Base-by-base conservation (phyloP, 1,140 invertebrate species). In the Papilio machaon region DNA sequence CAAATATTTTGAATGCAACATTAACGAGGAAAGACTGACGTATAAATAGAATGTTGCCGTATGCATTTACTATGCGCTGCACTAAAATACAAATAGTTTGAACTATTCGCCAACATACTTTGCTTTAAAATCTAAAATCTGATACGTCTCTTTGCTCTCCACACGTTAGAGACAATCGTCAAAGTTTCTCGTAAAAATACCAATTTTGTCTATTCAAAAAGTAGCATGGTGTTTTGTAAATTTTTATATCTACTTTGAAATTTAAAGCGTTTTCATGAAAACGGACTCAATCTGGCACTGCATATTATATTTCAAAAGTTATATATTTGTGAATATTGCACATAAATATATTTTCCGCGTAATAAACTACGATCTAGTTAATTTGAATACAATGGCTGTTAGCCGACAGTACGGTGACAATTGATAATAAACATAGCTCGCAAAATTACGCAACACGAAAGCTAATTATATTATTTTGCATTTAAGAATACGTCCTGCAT, bases 371-470 rank as follows among this genome's bases (percentile, higher is more conserved):
- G 49, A 78, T 78, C 76, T 78, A 60, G 23, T 78, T 78, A 78
- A 78, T 78, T 78, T 78, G 76, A 78, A 78, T 78, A 78, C 76
- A 78, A 78, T 78, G 76, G 35, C 35, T n/a, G 54, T 60, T n/a
- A 19, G 49, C 49, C 76, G 76, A 78, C 49, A 52, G 49, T 17
- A 60, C 76, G 23, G 52, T 78, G 76, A 78, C 76, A 78, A 78
- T 58, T 78, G 76, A 78, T 78, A 78, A 78, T 60, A 60, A 78
- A 78, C 76, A 60, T 78, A 38, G 52, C 47, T 23, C 19, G 46
- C 47, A 47, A 47, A 52, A 52, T 76, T 52, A 30, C 46, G 46
- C 46, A 52, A 76, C 47, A 76, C 15, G 74, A 76, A 76, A 76
- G 23, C 30, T 67, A 67, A 67, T 35, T 67, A 67, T 67, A 67